These are phyloP conservation scores for Aspidiotus rigidus DNA, from an alignment of 2,888 invertebrate species.

Conservation along the genomic window DNA sequence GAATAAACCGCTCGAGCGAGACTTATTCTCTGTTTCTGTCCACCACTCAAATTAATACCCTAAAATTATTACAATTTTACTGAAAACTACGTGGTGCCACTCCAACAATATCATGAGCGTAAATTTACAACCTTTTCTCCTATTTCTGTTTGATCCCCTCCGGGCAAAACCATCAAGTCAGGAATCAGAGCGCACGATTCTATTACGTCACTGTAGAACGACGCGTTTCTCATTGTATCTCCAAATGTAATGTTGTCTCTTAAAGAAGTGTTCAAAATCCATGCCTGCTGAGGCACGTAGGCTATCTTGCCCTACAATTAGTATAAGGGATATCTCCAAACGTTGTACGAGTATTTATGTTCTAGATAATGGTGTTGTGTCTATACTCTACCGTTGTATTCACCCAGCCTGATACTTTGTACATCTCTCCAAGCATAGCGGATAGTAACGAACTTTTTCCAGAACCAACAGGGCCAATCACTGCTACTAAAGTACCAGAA, in stretches of 20 bases:
- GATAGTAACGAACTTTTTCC: constrained; percentile 84
- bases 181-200: constrained; percentile 82
- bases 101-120: no score
- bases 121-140: constrained; percentile 47
- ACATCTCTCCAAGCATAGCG: constrained; percentile 84
- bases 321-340: no score
- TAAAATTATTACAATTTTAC: no score
- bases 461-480: constrained; percentile 80
- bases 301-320: constrained; percentile 52
- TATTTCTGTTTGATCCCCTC: constrained; percentile 93
- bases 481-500: constrained; percentile 62
- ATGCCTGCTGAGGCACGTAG: constrained; percentile 90
- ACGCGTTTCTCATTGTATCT: constrained; percentile 56
- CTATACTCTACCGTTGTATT: constrained; percentile 51
- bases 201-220: constrained; percentile 67
- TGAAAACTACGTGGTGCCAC: no score
- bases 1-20: constrained; percentile 84
- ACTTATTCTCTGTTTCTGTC: constrained; percentile 84
- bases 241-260: constrained; percentile 91
- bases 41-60: constrained; percentile 81
- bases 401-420: constrained; percentile 67
- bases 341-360: no score
- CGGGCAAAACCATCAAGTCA: constrained; percentile 87
- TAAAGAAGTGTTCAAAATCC: constrained; percentile 95
- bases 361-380: no score